Percentiles rank a stretch among this genome's conserved stretches.
Conservation (phyloP, 2,113 vertebrate species). For the Microcebus jonahi region DNA sequence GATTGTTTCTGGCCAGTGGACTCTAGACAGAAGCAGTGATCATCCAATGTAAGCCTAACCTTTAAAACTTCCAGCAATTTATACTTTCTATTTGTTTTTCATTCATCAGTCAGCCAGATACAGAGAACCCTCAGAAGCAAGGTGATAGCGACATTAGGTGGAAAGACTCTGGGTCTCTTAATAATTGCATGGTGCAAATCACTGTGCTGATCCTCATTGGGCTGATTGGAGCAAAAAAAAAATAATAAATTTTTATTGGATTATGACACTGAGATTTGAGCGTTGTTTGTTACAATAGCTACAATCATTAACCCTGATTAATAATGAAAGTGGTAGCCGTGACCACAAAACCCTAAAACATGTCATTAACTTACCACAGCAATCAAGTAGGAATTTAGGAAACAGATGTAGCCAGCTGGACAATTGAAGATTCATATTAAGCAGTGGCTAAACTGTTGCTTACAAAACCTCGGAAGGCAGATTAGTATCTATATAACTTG, state of each 20-base stretch:
- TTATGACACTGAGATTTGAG: not conserved
- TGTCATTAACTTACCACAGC: not conserved
- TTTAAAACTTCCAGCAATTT: constrained; percentile 13
- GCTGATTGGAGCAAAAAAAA: not conserved
- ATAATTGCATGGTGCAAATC: not conserved
- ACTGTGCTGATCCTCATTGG: not conserved
- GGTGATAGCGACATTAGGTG: not conserved
- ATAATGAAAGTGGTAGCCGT: not conserved
- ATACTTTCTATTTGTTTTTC: not conserved
- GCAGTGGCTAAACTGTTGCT: not conserved
- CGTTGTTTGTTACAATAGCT: not conserved
- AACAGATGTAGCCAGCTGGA: not conserved
- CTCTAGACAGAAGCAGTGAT: not conserved
- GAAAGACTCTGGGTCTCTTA: not conserved
- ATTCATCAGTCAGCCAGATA: not conserved
- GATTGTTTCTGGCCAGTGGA: not conserved
- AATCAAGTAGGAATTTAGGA: not conserved
- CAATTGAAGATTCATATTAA: not conserved
- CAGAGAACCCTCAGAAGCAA: constrained; percentile 8
- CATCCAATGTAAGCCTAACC: not conserved
- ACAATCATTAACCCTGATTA: constrained; percentile 6
- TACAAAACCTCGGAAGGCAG: not conserved
- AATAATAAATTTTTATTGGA: not conserved
- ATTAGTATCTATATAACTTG: not conserved
- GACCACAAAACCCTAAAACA: not conserved